Base-by-base conservation (phyloP, 2,113 vertebrate species). In the Calyptommatus sinebrachiatus region DNA sequence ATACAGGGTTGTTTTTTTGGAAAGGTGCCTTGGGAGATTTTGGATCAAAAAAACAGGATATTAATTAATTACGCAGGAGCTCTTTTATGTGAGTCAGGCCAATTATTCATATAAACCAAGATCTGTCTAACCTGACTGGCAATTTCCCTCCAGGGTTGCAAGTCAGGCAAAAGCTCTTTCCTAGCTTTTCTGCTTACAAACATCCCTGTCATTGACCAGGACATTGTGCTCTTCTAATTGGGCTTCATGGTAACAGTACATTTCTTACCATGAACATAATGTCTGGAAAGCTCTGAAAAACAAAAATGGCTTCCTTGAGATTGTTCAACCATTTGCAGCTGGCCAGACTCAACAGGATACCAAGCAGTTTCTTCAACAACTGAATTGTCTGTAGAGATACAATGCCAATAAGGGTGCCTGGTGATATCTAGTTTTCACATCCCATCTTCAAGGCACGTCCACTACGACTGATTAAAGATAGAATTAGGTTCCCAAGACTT, bases 21-120 rank as follows among this genome's bases (percentile, higher is more conserved):
- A 29, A 29, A 35, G 50, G 53, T 81, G 79, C 79, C 79, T 81
- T 75, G 73, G 79, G 73, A 53, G 57, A 81, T 70, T n/a, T 57
- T 46, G 53, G 66, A 62, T 31, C 29, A 9, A 28, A 61, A 75
- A 70, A 73, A 24, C 18, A 45, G 73, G 79, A 63, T 81, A 61
- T 75, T 76, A 76, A 81, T 81, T 81, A 81, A 69, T 73, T 76
- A 81, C 75, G 72, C 73, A 61, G 66, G 70, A 81, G 73, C 73
- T 76, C 73, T 62, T 66, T 81, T 70, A 81, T 28, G 75, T 22
- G 79, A 81, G 72, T 81, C 65, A 76, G 72, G 62, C 66, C 79
- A 81, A 81, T 76, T 81, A 81, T 76, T 81, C 73, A 76, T 62
- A 45, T 81, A 81, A 81, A 65, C 73, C 53, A 26, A 81, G 66